A percentile compares a stretch with the other conserved stretches of the same genome.
These are phyloP conservation scores for Drosophila nigromelanica DNA, from an alignment of 1,140 invertebrate genomes.

Conservation along the genomic window DNA sequence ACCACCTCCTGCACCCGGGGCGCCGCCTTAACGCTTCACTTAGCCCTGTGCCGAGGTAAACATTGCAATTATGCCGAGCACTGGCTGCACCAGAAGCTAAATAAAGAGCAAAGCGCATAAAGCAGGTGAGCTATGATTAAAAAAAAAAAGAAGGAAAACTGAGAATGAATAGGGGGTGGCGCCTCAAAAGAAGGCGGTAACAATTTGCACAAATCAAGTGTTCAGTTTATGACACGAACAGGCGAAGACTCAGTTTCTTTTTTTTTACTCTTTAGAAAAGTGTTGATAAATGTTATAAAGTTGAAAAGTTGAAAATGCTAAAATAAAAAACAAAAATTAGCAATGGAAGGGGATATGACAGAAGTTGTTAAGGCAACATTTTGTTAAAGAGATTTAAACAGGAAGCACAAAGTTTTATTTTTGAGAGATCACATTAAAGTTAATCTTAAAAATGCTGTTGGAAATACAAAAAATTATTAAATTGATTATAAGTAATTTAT, in stretches of 20 bases:
- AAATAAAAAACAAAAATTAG: constrained; percentile 9
- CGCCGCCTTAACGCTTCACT: constrained; percentile 78
- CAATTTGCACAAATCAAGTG: constrained; percentile 72
- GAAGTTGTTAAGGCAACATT: constrained; percentile 5
- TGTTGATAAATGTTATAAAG: constrained; percentile 55
- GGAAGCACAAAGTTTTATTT: neutral
- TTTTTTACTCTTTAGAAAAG: constrained; percentile 9
- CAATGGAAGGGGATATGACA: neutral
- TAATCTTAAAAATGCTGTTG: too few relatives aligned
- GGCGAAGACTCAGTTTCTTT: constrained; percentile 6
- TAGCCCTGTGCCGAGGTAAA: constrained; percentile 67
- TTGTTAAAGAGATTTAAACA: neutral
- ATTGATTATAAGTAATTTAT: too few relatives aligned
- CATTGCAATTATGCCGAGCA: constrained; percentile 77
- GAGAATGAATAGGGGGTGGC: constrained; percentile 18
- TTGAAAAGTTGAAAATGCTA: constrained; percentile 17
- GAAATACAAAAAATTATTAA: too few relatives aligned
- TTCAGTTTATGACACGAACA: constrained; percentile 57
- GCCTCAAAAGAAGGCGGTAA: constrained; percentile 29
- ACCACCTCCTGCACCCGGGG: constrained; percentile 29
- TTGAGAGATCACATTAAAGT: neutral
- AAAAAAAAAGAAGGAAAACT: constrained; percentile 32
- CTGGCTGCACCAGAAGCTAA: constrained; percentile 22
- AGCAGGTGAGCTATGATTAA: constrained; percentile 75
- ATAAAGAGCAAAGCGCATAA: constrained; percentile 54